Evolutionary conservation across 1,140 invertebrate species (phyloP), one percentile per base, ranked within the genome.

Genomic region (Plutomurus gul): DNA sequence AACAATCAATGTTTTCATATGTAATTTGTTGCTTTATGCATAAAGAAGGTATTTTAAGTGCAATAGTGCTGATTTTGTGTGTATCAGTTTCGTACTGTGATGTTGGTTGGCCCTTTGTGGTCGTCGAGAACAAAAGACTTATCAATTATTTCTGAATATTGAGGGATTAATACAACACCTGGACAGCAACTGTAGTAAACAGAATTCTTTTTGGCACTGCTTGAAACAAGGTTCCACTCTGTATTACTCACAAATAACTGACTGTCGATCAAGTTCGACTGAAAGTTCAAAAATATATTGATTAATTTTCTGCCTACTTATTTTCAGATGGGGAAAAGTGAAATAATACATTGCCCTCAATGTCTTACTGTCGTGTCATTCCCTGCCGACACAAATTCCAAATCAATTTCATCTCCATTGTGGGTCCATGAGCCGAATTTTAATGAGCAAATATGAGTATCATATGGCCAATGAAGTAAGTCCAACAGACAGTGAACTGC

Each of bases 391-490:
- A 40, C 7, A 33, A 18, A 47, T 20, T 72, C 13, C 33, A 81
- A 75, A 13, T 92, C 89, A 20, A 93, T 87, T 83, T 92, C 88
- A 51, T 89, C 87, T 0, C 91, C 91, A 83, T 89, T 87, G 81
- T 92, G 91, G 3, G 92, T 91, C 91, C 91, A 92, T 0, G 91
- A 92, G 3, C 92, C 92, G 18, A 94, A 87, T 77, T 88, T 88
- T 1, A 94, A 82, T 4, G 83, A 84, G 84, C 93, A 95, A 0
- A 84, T 87, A 83, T 94, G 93, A n/a, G 86, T 87, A 85, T 94
- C 93, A 79, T 91, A 92, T 0, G 93, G 93, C 91, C 92, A 94
- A 33, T 89, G 87, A 22, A 87, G 87, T 51, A 94, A 86, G 85
- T 93, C 89, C n/a, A 93, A 85, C 36, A 89, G 85, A 83, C 93